Evolutionary conservation across 2,797 vertebrate genomes (phyloP).

Genomic region (Helicolenus hilgendorfi): DNA sequence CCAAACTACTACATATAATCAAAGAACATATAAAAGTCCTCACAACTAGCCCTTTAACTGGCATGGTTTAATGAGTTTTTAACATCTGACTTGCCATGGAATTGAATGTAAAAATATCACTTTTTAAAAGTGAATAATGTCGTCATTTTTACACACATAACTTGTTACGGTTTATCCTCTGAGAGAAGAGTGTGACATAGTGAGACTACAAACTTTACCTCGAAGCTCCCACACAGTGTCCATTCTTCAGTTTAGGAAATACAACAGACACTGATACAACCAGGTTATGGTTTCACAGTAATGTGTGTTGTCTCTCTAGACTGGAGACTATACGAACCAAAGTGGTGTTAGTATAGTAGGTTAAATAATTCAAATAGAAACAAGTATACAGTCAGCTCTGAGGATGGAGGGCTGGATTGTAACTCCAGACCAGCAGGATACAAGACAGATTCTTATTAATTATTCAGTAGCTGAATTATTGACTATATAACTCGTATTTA

Average conservation of each 20-base stretch:
- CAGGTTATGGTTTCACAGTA: neutral
- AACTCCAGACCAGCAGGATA: neutral
- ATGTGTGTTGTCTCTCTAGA: neutral
- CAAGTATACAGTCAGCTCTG: neutral
- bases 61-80: too few species aligned
- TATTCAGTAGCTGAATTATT: conserved; percentile 13
- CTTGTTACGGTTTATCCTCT: neutral
- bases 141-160: neutral
- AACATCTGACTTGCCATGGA: neutral
- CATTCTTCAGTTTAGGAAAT: neutral
- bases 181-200: too few species aligned
- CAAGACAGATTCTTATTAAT: conserved; percentile 3
- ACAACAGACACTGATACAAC: neutral
- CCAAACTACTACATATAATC: too few species aligned
- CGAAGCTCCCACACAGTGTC: too few species aligned
- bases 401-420: neutral
- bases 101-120: too few species aligned
- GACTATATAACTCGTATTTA: neutral
- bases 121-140: neutral
- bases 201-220: too few species aligned
- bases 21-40: too few species aligned
- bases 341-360: neutral
- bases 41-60: too few species aligned
- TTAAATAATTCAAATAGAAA: conserved; percentile 19
- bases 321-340: neutral